Evolutionary conservation across 2,113 vertebrate species (phyloP), one percentile per base, ranked within the genome.

Genomic region (Nansenia antarctica): DNA sequence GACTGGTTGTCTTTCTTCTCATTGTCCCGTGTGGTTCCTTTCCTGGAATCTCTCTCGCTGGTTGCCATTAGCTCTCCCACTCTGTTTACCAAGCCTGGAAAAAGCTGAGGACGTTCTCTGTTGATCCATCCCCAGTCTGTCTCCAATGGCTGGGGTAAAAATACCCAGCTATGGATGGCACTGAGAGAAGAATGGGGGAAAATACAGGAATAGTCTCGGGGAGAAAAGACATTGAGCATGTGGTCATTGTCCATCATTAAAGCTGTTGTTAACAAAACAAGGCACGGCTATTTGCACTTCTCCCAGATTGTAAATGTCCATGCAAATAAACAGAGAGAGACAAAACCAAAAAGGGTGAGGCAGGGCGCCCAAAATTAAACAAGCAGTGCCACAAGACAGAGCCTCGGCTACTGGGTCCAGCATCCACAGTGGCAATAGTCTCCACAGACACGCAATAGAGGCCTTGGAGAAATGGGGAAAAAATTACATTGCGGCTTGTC

Each of bases 401-500:
- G 69, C 75, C 31, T 65, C 42, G 42, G 35, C 34, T 67, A 1
- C 29, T 57, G 39, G 69, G 68, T 82, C 68, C 73, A 77, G 22
- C 1, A 65, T 76, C 70, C 80, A 82, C 59, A 55, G 14, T 74
- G 72, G 74, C 18, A 75, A 35, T 37, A 45, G 67, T 80, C 72
- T 62, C 34, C 82, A 65, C 72, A 67, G 77, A 42, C 72, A 68
- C 60, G 20, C 69, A 77, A 77, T 49, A 74, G 70, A 78, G 69
- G 74, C 67, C 80, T 78, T 65, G 68, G 60, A 62, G 53, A 68
- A 39, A 65, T 29, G 24, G 35, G 75, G 35, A 76, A 70, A 68
- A 30, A 42, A 67, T 62, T 68, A 53, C 49, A 66, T 81, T 85
- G 82, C 66, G 81, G 81, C 83, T 27, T 35, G 30, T 53, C 66